Conservation (phyloP, 2,888 invertebrate genomes). For the Mactromeris polynyma region DNA sequence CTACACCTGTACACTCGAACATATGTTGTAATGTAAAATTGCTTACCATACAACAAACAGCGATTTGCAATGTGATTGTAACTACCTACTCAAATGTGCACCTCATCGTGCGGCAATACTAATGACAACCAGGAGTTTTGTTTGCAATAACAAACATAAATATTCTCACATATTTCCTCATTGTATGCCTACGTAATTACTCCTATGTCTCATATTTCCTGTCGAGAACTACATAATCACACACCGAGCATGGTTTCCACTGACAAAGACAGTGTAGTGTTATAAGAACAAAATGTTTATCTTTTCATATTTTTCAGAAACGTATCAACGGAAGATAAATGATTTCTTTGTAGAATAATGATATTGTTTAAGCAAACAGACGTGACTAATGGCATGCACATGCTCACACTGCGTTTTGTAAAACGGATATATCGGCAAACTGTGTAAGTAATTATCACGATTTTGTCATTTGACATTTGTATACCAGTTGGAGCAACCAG, state of each 20-base stretch:
- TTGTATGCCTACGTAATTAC: background rate
- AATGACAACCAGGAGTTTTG: background rate
- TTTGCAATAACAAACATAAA: background rate
- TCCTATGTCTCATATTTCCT: background rate
- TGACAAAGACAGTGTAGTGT: background rate
- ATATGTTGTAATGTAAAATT: background rate
- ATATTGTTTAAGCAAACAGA: no score
- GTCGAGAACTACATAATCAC: background rate
- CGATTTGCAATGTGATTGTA: background rate
- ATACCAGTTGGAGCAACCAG: no score
- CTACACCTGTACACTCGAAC: background rate
- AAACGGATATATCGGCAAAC: no score
- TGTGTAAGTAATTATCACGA: no score
- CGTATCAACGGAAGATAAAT: no score
- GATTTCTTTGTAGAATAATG: no score
- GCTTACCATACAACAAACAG: background rate
- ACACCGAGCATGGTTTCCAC: background rate
- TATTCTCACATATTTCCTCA: background rate
- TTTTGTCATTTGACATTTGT: no score
- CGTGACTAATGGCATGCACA: no score
- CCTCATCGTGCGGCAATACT: background rate
- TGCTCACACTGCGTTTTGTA: no score
- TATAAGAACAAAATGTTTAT: no score
- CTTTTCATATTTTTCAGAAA: no score
- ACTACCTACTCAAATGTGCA: background rate